Conservation (phyloP, 2,113 vertebrate genomes). For the Catagonus wagneri region DNA sequence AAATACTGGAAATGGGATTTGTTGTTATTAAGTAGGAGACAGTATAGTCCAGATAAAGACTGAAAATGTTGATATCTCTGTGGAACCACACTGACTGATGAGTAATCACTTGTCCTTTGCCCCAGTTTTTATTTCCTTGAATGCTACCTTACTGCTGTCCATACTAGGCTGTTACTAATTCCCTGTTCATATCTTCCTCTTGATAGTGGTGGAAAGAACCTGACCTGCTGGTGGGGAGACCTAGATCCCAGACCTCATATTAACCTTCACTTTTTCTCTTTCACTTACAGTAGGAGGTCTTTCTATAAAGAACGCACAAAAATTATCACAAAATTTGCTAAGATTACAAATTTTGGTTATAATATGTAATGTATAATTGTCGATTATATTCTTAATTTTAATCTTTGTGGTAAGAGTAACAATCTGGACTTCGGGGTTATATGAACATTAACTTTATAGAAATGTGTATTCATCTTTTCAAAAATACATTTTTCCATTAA, state of each 20-base stretch:
- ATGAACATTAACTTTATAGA: constrained; percentile 46
- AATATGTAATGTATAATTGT: constrained; percentile 23
- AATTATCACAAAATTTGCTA: constrained; percentile 15
- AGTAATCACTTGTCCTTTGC: not conserved
- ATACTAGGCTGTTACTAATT: constrained; percentile 3
- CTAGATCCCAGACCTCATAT: constrained; percentile 7
- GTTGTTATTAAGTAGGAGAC: constrained; percentile 37
- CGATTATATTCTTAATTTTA: constrained; percentile 52
- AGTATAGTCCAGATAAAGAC: not conserved
- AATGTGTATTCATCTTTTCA: constrained; percentile 52
- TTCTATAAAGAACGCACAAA: constrained; percentile 43
- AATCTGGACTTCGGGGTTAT: constrained; percentile 1
- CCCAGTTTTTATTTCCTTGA: constrained; percentile 46
- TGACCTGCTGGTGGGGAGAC: constrained; percentile 8
- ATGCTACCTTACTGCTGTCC: not conserved
- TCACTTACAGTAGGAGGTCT: constrained; percentile 15
- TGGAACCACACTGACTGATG: constrained; percentile 20
- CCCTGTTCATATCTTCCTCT: not conserved
- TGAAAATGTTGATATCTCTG: not conserved
- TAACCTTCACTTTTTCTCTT: constrained; percentile 6
- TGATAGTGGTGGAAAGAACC: constrained; percentile 13
- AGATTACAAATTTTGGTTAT: constrained; percentile 3
- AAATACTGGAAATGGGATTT: constrained; percentile 22
- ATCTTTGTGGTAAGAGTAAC: constrained; percentile 29
- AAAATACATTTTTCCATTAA: constrained; percentile 38